A percentile compares a stretch with the other conserved stretches of the same genome.
phyloP scores from a whole-genome alignment of 2,113 vertebrate genomes.

The Acrocephalus kingi region DNA sequence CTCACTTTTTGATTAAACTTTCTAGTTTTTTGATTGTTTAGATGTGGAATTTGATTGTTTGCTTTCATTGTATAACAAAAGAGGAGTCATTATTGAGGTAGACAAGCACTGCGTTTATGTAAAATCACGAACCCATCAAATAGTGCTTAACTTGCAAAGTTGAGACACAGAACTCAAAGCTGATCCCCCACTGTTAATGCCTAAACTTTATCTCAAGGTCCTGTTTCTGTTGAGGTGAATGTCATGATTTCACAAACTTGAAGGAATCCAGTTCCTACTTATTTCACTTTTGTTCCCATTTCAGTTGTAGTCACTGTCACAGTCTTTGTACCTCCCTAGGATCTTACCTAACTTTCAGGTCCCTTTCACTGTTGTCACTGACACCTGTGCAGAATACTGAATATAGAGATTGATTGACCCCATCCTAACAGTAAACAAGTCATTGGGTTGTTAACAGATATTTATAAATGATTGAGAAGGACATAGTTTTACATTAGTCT shows the following conservation, averaged over 20 bases:
- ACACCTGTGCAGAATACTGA: neutral
- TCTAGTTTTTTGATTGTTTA: accelerated
- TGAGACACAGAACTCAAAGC: neutral
- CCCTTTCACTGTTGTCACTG: neutral
- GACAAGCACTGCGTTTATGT: neutral
- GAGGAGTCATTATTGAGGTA: neutral
- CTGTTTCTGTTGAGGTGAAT: neutral
- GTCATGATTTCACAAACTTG: neutral
- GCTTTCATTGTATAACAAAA: neutral
- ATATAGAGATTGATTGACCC: neutral
- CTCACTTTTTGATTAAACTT: neutral
- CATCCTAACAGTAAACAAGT: neutral
- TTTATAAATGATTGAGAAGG: neutral
- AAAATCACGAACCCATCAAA: neutral
- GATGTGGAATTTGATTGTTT: neutral
- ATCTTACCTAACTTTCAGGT: neutral
- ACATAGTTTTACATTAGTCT: neutral
- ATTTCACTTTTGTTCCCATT: neutral
- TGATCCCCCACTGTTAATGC: neutral
- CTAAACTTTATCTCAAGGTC: neutral
- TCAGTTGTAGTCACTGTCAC: neutral
- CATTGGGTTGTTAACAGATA: neutral
- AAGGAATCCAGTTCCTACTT: neutral
- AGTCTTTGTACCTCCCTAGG: neutral
- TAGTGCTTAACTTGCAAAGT: neutral